Evolutionary conservation across 53 echinoderm and acorn worm species (phyloP).

Genomic region (Apostichopus leukothele): DNA sequence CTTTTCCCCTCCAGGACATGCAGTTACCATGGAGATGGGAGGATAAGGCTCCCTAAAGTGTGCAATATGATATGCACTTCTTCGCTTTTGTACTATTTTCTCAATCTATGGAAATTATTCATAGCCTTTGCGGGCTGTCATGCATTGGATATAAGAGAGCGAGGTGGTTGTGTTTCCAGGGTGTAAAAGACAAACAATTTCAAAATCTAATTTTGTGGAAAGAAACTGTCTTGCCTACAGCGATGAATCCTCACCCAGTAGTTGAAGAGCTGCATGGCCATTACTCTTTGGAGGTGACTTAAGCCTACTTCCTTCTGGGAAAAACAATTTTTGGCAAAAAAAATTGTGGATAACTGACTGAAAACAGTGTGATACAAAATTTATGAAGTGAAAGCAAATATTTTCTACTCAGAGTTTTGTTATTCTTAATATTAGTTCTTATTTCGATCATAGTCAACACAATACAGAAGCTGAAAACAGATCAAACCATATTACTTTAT

Average conservation of each 20-base stretch:
- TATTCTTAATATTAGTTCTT: no score
- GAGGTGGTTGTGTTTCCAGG: conserved; percentile 7
- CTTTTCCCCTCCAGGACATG: conserved; percentile 37
- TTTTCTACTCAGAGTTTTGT: no score
- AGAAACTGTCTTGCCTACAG: conserved; percentile 17
- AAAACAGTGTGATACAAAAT: no score
- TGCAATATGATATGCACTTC: conserved; percentile 35
- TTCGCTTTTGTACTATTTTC: conserved; percentile 1
- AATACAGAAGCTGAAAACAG: no score
- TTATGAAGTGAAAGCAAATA: no score
- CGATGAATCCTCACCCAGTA: neutral
- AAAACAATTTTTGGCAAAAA: neutral
- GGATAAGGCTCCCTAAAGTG: conserved; percentile 25
- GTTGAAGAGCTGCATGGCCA: conserved; percentile 29
- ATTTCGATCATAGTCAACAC: no score
- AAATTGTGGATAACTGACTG: no score
- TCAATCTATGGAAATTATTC: conserved; percentile 39
- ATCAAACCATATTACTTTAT: no score
- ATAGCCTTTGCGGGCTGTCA: conserved; percentile 26
- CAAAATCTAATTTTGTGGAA: conserved; percentile 39
- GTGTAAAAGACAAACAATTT: conserved; percentile 22
- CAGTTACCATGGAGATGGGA: neutral
- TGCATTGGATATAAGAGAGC: neutral
- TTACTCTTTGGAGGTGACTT: conserved; percentile 39
- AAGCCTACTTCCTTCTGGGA: neutral